Evolutionary conservation across 2,113 vertebrate species (phyloP).

Genomic region (Rhinolophus sinicus): DNA sequence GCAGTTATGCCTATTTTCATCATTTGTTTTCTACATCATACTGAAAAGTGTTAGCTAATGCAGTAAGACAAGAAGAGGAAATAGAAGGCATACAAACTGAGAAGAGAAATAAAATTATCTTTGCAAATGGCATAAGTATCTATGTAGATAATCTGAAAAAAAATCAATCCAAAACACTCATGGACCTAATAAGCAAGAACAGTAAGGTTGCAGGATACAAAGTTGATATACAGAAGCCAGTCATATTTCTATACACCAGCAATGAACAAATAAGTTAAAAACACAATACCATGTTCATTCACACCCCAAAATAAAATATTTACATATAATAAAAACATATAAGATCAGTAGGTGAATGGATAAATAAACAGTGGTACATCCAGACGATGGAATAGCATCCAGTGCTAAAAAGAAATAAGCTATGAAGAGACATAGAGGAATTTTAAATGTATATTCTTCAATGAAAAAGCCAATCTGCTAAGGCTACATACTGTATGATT

Average conservation of each 20-base stretch:
- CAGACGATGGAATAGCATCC: too few relatives aligned
- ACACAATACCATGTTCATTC: neutral
- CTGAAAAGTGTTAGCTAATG: neutral
- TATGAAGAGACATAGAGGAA: too few relatives aligned
- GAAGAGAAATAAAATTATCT: neutral
- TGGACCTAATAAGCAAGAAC: neutral
- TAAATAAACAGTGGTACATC: neutral
- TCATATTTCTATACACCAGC: neutral
- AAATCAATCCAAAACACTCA: neutral
- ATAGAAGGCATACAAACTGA: neutral
- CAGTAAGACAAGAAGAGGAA: neutral
- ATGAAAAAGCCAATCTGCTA: too few relatives aligned
- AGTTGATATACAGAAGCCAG: neutral
- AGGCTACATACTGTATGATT: neutral
- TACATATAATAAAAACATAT: neutral
- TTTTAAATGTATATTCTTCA: too few relatives aligned
- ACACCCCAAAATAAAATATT: neutral
- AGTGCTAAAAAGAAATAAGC: too few relatives aligned
- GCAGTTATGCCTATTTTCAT: neutral
- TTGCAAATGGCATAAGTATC: neutral
- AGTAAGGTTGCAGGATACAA: neutral
- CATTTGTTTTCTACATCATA: neutral
- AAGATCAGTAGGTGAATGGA: neutral
- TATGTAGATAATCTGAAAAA: neutral
- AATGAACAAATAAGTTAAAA: neutral